phyloP scores from a whole-genome alignment of 2,113 vertebrate species.

The Scolopax mira region DNA sequence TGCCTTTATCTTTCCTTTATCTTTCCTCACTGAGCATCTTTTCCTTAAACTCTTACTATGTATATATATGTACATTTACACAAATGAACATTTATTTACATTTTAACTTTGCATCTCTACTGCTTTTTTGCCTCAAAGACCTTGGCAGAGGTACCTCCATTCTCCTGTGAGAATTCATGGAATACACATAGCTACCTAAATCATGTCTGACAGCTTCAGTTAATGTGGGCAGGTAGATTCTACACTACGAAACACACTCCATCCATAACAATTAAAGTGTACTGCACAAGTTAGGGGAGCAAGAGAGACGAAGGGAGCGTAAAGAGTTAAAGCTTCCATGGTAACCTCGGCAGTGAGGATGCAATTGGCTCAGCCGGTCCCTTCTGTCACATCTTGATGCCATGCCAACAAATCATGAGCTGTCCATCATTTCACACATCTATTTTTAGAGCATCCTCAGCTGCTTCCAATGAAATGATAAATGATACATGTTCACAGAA shows the following conservation, averaged over 20 bases:
- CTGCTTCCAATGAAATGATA: conserved; percentile 70
- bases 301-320: not conserved
- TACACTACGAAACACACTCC: conserved; percentile 57
- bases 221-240: conserved; percentile 58
- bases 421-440: conserved; percentile 63
- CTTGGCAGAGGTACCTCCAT: conserved; percentile 14
- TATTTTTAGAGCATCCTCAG: conserved; percentile 80
- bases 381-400: conserved; percentile 67
- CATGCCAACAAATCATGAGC: conserved; percentile 68
- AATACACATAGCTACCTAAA: conserved; percentile 53
- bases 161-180: conserved; percentile 33
- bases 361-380: conserved; percentile 56
- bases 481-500: conserved; percentile 51
- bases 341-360: conserved; percentile 66
- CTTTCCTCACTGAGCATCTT: not conserved
- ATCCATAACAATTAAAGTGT: conserved; percentile 70
- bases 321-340: conserved; percentile 71
- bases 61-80: conserved; percentile 5
- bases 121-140: not conserved
- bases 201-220: conserved; percentile 62
- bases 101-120: not conserved
- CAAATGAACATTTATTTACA: not conserved
- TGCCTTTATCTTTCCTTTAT: not conserved
- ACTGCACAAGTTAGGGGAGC: not conserved
- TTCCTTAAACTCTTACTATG: not conserved